Conservation (phyloP, 2,888 invertebrate species). For the Cephus runcator region DNA sequence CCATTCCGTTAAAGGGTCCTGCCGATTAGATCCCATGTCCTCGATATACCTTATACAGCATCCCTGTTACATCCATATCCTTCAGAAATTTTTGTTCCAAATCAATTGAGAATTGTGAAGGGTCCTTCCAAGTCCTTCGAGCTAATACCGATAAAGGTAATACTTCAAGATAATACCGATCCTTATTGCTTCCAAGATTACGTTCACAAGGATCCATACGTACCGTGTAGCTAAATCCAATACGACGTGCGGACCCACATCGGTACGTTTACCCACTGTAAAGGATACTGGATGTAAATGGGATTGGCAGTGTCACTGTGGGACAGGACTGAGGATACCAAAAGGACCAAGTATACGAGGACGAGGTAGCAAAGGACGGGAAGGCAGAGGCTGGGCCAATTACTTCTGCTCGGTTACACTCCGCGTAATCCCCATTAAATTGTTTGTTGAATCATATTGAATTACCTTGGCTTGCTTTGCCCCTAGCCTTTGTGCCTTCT, state of each 20-base stretch:
- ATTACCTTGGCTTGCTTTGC: slow-evolving; percentile 39
- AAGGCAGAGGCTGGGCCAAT: slow-evolving; percentile 30
- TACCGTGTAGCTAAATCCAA: background rate
- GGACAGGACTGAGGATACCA: background rate
- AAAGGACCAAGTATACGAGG: background rate
- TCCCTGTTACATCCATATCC: too few relatives aligned
- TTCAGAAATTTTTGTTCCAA: background rate
- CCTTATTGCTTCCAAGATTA: background rate
- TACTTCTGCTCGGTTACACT: slow-evolving; percentile 42
- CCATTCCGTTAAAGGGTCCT: background rate
- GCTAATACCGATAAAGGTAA: background rate
- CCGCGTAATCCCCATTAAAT: slow-evolving; percentile 51
- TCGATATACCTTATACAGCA: background rate
- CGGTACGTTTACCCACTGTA: background rate
- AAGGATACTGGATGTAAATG: background rate
- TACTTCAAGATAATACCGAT: background rate
- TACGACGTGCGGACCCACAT: background rate
- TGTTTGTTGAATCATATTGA: slow-evolving; percentile 58
- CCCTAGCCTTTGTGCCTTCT: slow-evolving; percentile 44
- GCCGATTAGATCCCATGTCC: background rate
- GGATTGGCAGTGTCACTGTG: background rate
- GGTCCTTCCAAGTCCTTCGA: background rate
- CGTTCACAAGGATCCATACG: background rate
- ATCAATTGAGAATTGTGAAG: background rate
- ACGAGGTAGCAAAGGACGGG: slow-evolving; percentile 9